These are phyloP conservation scores for Cynaeus angustus DNA, from an alignment of 2,888 invertebrate species.

Conservation along the genomic window DNA sequence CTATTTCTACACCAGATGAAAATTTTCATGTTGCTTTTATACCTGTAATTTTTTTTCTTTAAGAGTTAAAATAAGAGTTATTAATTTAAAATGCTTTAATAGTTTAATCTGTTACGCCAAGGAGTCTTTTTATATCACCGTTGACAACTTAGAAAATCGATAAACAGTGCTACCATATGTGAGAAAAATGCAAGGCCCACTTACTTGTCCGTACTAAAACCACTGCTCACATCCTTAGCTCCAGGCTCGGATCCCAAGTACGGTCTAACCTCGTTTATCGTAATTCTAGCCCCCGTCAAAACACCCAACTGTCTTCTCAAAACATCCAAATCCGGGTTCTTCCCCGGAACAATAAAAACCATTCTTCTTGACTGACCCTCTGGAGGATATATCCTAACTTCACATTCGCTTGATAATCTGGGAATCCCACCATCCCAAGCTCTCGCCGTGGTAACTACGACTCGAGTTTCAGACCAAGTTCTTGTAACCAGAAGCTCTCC, in stretches of 20 bases:
- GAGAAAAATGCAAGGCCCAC: too few species aligned
- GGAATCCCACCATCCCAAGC: constrained; percentile 92
- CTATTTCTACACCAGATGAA: too few species aligned
- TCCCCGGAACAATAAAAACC: constrained; percentile 87
- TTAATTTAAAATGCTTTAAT: too few species aligned
- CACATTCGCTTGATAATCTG: constrained; percentile 81
- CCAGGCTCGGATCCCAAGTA: constrained; percentile 76
- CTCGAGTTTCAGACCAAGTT: constrained; percentile 65
- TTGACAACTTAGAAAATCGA: too few species aligned
- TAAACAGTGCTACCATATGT: too few species aligned
- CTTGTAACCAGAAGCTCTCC: constrained; percentile 82
- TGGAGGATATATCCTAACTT: constrained; percentile 85
- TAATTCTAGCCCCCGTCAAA: constrained; percentile 86
- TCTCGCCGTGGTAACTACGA: constrained; percentile 81
- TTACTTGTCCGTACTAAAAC: constrained; percentile 76
- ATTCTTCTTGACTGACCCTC: constrained; percentile 85
- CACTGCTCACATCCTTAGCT: constrained; percentile 73
- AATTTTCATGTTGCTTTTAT: too few species aligned
- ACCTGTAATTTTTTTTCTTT: too few species aligned
- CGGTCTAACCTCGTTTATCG: constrained; percentile 83
- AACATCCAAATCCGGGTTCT: constrained; percentile 81
- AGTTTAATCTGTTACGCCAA: too few species aligned
- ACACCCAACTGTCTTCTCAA: constrained; percentile 84
- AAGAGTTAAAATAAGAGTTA: too few species aligned
- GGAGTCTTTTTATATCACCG: too few species aligned